Percentiles rank a stretch among this genome's conserved stretches.
Conservation (phyloP, 2,113 vertebrate species). For the Dascyllus trimaculatus region DNA sequence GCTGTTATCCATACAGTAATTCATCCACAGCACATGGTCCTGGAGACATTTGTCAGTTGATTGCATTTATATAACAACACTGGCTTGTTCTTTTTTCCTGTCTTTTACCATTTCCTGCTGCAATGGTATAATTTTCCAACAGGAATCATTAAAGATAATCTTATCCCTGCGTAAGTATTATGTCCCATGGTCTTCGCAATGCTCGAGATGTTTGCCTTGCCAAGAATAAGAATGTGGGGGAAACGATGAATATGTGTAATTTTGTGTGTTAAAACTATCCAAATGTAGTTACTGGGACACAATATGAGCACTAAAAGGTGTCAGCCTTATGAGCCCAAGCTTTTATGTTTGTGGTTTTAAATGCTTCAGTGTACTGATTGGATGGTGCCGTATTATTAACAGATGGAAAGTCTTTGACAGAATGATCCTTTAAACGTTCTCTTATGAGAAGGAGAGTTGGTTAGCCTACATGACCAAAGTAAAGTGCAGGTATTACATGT, state of each 20-base stretch:
- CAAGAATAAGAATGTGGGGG: conserved; percentile 1
- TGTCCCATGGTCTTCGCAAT: conserved; percentile 8
- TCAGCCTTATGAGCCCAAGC: conserved; percentile 1
- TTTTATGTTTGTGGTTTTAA: conserved; percentile 1
- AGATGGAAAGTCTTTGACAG: conserved; percentile 50
- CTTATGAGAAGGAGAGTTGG: conserved; percentile 22
- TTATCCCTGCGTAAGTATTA: background rate
- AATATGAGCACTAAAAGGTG: background rate
- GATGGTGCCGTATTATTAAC: conserved; percentile 14
- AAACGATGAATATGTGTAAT: conserved; percentile 7
- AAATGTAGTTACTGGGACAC: conserved; percentile 1
- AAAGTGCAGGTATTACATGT: conserved; percentile 5
- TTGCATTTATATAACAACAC: conserved; percentile 22
- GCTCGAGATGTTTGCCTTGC: conserved; percentile 18
- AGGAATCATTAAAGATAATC: conserved; percentile 28
- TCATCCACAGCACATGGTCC: conserved; percentile 14
- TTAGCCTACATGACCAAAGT: conserved; percentile 19
- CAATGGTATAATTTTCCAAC: conserved; percentile 19
- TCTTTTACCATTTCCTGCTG: conserved; percentile 17
- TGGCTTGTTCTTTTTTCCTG: background rate
- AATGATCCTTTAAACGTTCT: conserved; percentile 42
- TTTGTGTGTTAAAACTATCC: conserved; percentile 1
- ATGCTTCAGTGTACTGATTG: conserved; percentile 2
- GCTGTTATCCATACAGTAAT: background rate
- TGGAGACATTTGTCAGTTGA: conserved; percentile 9